These are phyloP conservation scores for Andrena minutula DNA, from an alignment of 2,888 invertebrate species.

Conservation along the genomic window DNA sequence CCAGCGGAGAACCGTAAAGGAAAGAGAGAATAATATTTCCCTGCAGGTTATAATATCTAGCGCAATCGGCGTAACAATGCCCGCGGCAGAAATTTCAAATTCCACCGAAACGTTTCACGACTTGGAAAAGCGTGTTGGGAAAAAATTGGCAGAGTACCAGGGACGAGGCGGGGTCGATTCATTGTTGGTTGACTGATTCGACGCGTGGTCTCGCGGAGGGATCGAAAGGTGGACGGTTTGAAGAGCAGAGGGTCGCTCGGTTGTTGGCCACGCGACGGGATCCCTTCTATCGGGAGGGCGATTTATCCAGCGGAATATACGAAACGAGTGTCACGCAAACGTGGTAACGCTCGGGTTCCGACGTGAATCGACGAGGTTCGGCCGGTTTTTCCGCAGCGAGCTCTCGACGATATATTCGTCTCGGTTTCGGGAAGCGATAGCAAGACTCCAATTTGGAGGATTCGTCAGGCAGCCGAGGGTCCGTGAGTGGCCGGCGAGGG, in stretches of 20 bases:
- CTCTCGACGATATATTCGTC: background rate
- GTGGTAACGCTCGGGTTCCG: background rate
- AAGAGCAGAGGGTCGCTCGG: background rate
- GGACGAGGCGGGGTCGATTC: conserved; percentile 9
- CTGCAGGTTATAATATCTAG: background rate
- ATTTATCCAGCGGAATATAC: background rate
- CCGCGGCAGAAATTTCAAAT: background rate
- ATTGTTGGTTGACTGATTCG: conserved; percentile 3
- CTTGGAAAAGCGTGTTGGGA: conserved; percentile 2
- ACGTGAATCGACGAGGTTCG: background rate
- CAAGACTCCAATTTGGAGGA: conserved; percentile 5
- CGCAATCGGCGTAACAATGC: background rate
- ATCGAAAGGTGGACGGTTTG: background rate
- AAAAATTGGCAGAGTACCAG: conserved; percentile 43
- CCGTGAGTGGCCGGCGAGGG: too few species aligned
- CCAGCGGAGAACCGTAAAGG: background rate
- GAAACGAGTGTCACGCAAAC: background rate
- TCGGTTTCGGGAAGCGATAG: conserved; percentile 1
- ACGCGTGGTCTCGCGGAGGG: background rate
- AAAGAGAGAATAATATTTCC: background rate
- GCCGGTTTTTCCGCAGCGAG: background rate
- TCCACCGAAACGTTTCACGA: background rate
- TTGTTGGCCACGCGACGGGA: background rate
- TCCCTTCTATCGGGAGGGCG: conserved; percentile 11
- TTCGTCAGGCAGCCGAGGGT: conserved; percentile 14